Evolutionary conservation across 92 coral and sea anemone genomes (phyloP), one percentile per base, ranked within the genome.

Genomic region (Meandrina meandrites): DNA sequence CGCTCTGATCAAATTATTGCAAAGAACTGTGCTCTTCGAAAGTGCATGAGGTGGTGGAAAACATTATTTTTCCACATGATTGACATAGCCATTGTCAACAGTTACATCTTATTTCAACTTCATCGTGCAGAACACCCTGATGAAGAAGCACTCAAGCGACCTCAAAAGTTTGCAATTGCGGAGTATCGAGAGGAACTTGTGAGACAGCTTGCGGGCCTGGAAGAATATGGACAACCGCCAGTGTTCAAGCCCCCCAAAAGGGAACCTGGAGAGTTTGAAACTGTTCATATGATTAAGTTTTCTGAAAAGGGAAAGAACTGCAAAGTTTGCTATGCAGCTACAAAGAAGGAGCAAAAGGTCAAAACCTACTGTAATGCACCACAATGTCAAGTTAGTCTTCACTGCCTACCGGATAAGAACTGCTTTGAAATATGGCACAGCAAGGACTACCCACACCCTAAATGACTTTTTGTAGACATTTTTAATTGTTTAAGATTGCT

Each of bases 31-130:
- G 83, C 84, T 14, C 40, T 54, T 0, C 54, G n/a, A 66, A 92
- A 92, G 75, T 89, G 93, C 60, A 83, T 72, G 85, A 58, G 86
- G 72, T 92, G 95, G 95, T 92, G 95, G 92, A 92, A 92, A 42
- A 86, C 92, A 37, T 57, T n/a, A n/a, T n/a, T 92, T 73, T 92
- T 86, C 47, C 93, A 92, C 81, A 70, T 92, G 85, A 87, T 87
- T 6, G 92, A 92, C 32, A 89, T 89, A 42, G 85, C 90, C 19
- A 56, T 90, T n/a, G 90, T 90, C 4, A 86, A 90, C 66, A 50
- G 85, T 48, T 92, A 24, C 53, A 76, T 92, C 57, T 60, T 91
- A 12, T 92, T 92, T 66, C 87, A 75, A 28, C 71, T 75, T 1
- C 90, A 88, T 62, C 64, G 60, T 5, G 57, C 73, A 64, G 86